Evolutionary conservation across 2,888 invertebrate species (phyloP), one percentile per base, ranked within the genome.

Genomic region (Ametastegia equiseti): DNA sequence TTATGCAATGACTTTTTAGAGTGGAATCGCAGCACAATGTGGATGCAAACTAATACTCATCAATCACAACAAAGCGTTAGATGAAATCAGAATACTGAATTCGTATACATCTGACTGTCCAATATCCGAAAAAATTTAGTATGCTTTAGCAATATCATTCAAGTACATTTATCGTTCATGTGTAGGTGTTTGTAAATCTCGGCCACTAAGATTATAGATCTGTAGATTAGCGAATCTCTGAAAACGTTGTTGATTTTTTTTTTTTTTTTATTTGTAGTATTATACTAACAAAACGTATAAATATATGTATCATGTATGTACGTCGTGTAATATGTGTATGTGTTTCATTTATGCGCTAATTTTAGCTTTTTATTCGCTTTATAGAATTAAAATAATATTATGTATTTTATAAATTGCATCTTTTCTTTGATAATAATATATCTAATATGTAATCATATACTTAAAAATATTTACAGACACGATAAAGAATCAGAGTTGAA

Each of bases 401-500:
- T 63, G 60, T 60, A 63, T 60, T 78, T 60, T 63, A 78, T 60
- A 60, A 78, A 63, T 78, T 57, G 78, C 78, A 60, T 78, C 60
- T 60, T 63, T 30, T 78, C 78, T 78, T 63, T 75, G 23, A 50
- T 67, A 39, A 65, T 65, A 65, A 75, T 57, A 75, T 75, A 75
- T 54, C 75, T 75, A 57, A 71, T 54, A 63, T 78, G 7, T 78
- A 30, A 75, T 60, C 42, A 75, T 19, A 78, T 60, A 60, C 57
- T 42, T 60, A 78, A 63, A 60, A 78, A 78, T 78, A 78, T 78
- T 78, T 78, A 78, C 78, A 78, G 45, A 78, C 33, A 63, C 36
- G 19, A 75, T 42, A 57, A 78, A 63, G 23, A 60, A 42, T 60
- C 42, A 78, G 33, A 39, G 1, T 60, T 42, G 6, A 39, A 78